Percentiles rank a stretch among this genome's conserved stretches.
Conservation (phyloP, 2,888 invertebrate species). For the Drosophila borborema region DNA sequence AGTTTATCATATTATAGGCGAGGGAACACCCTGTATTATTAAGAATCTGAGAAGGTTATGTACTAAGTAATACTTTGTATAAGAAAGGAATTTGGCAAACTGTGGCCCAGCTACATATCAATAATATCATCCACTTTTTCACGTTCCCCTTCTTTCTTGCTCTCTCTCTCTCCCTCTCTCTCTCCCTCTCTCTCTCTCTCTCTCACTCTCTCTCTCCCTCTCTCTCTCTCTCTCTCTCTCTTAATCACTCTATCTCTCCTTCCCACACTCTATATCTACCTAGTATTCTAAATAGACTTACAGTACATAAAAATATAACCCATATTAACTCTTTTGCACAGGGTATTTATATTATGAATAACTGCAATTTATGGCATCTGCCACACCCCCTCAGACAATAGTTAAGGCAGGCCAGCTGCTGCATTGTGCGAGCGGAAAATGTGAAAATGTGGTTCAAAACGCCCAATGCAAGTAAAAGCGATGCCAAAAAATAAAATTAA, state of each 20-base stretch:
- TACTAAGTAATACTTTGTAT: not conserved
- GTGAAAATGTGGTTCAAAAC: conserved; percentile 51
- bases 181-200: not conserved
- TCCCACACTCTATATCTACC: not conserved
- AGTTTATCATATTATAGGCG: not conserved
- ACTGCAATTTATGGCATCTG: conserved; percentile 63
- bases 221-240: not conserved
- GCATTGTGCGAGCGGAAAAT: conserved; percentile 25
- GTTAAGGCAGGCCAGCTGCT: conserved; percentile 24
- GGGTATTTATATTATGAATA: conserved; percentile 9
- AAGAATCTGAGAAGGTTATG: not conserved
- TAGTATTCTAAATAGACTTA: too few relatives aligned
- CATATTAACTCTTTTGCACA: not conserved
- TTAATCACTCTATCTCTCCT: not conserved
- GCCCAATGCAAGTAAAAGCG: conserved; percentile 60
- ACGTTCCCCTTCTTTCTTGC: too few relatives aligned
- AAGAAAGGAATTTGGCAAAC: not conserved
- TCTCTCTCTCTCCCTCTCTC: not conserved
- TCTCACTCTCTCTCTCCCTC: too few relatives aligned
- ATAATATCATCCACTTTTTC: too few relatives aligned
- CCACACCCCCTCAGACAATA: conserved; percentile 46
- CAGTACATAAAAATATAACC: too few relatives aligned
- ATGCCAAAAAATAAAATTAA: conserved; percentile 54
- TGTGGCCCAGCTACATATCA: too few relatives aligned
- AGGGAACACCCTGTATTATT: not conserved